phyloP scores from a whole-genome alignment of 2,888 invertebrate genomes.

The Zygaena filipendulae region DNA sequence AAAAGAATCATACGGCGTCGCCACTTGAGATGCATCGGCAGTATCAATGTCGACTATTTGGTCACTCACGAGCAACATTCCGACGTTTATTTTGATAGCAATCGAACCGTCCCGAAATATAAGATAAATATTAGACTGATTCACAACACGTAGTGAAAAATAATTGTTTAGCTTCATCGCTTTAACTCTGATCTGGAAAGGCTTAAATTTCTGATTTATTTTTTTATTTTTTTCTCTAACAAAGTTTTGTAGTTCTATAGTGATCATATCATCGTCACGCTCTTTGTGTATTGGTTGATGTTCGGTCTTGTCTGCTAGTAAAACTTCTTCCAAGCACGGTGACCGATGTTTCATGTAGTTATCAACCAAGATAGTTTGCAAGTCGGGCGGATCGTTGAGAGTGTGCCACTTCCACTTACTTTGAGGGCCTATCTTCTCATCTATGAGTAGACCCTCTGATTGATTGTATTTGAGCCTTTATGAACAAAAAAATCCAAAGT shows the following conservation, averaged over 20 bases:
- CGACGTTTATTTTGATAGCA: constrained; percentile 31
- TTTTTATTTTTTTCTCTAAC: constrained; percentile 25
- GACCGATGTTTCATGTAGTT: constrained; percentile 13
- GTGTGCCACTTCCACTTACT: constrained; percentile 40
- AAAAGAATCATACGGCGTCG: constrained; percentile 26
- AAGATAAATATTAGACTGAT: constrained; percentile 32
- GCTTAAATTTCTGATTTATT: constrained; percentile 25
- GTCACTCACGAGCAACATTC: constrained; percentile 41
- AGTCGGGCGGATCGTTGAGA: constrained; percentile 35
- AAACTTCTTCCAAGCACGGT: constrained; percentile 6
- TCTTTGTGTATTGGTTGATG: constrained; percentile 3
- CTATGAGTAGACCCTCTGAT: constrained; percentile 31
- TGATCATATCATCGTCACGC: constrained; percentile 19
- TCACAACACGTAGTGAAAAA: constrained; percentile 32
- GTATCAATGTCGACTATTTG: constrained; percentile 37
- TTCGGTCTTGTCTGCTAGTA: constrained; percentile 2
- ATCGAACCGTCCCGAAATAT: constrained; percentile 24
- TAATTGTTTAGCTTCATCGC: constrained; percentile 32
- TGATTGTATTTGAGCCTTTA: constrained; percentile 45
- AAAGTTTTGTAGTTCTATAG: constrained; percentile 30
- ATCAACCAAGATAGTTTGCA: constrained; percentile 25
- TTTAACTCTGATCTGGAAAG: constrained; percentile 33
- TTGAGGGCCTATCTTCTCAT: constrained; percentile 26
- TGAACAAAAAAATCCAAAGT: not conserved
- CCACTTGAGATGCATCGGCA: constrained; percentile 22